Evolutionary conservation across 2,888 invertebrate species (phyloP).

Genomic region (Antitype chi): DNA sequence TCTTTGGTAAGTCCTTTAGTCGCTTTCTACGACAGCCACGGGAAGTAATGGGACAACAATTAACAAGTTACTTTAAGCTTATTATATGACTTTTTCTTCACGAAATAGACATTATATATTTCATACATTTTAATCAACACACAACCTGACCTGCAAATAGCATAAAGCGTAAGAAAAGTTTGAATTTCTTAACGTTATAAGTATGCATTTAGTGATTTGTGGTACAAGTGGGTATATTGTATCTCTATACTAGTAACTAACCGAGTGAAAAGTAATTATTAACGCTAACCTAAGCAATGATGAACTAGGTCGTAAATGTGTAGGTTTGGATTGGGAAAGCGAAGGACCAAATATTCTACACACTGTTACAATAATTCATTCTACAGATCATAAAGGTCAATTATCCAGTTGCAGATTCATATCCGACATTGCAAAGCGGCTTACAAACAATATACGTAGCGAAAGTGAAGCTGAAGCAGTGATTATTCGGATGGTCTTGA

Average conservation of each 20-base stretch:
- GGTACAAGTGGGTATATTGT: too few relatives aligned
- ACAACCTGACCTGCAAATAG: too few relatives aligned
- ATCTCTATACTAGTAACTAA: background rate
- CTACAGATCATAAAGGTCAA: background rate
- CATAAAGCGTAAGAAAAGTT: too few relatives aligned
- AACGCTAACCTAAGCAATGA: background rate
- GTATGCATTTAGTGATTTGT: too few relatives aligned
- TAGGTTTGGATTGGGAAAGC: background rate
- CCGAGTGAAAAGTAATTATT: background rate
- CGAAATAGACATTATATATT: too few relatives aligned
- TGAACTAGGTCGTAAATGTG: background rate
- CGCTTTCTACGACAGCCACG: too few relatives aligned
- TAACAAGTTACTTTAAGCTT: too few relatives aligned
- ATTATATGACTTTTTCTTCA: too few relatives aligned
- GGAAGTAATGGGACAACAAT: too few relatives aligned
- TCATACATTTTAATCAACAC: too few relatives aligned
- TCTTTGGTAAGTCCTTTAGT: too few relatives aligned
- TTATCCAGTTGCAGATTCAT: slow-evolving; percentile 37
- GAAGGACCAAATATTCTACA: background rate
- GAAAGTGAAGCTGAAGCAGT: slow-evolving; percentile 66
- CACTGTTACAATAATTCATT: slow-evolving; percentile 11
- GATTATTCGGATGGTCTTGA: slow-evolving; percentile 54
- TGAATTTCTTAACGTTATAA: too few relatives aligned
- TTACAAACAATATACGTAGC: slow-evolving; percentile 55
- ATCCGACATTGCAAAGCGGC: slow-evolving; percentile 8